Evolutionary conservation across 2,888 invertebrate genomes (phyloP).

Genomic region (Gandaritis pyraliata): DNA sequence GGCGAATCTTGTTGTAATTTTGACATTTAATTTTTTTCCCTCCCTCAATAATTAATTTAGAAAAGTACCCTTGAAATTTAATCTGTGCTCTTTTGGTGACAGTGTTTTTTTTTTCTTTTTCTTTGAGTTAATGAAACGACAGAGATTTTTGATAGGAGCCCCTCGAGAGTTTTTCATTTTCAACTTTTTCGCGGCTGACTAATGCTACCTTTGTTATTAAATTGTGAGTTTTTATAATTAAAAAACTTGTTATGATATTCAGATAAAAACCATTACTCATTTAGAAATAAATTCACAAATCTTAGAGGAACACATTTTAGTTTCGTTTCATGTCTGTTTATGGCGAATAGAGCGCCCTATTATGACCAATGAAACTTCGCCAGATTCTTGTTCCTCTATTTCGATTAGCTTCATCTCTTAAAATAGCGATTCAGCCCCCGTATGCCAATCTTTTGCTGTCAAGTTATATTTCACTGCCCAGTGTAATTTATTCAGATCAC

Average conservation of each 20-base stretch:
- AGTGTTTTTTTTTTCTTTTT: slow-evolving; percentile 61
- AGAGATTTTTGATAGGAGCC: slow-evolving; percentile 73
- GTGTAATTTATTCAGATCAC: no score
- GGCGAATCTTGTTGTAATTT: slow-evolving; percentile 83
- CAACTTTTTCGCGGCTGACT: slow-evolving; percentile 59
- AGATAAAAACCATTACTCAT: background rate
- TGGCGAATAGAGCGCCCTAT: no score
- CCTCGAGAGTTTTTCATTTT: slow-evolving; percentile 51
- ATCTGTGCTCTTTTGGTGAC: slow-evolving; percentile 76
- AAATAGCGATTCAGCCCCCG: slow-evolving; percentile 29
- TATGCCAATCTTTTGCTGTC: no score
- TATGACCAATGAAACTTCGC: background rate
- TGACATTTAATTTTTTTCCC: slow-evolving; percentile 82
- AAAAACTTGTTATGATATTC: slow-evolving; percentile 40
- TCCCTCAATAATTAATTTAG: slow-evolving; percentile 77
- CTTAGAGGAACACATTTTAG: no score
- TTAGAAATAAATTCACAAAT: no score
- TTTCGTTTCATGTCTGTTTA: no score
- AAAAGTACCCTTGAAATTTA: slow-evolving; percentile 80
- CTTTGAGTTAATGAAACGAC: slow-evolving; percentile 72
- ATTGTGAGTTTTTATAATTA: slow-evolving; percentile 49
- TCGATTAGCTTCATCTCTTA: slow-evolving; percentile 5
- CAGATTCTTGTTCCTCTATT: background rate
- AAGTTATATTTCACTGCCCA: no score
- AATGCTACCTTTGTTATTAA: slow-evolving; percentile 62